Evolutionary conservation across 2,888 invertebrate species (phyloP).

Genomic region (Diabrotica balteata): DNA sequence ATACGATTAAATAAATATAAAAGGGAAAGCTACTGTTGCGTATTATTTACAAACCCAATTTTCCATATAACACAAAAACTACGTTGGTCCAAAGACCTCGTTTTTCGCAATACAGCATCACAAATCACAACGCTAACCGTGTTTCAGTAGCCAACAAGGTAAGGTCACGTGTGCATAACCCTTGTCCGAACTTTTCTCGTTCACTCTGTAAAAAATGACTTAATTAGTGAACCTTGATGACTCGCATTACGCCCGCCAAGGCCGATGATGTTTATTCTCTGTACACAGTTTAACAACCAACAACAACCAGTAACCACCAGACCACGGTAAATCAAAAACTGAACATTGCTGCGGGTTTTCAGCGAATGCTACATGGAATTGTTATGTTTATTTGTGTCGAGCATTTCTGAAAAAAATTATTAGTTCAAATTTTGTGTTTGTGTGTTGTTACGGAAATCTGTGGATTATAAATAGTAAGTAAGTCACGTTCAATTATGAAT

Average conservation of each 20-base stretch:
- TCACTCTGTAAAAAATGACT: conserved; percentile 20
- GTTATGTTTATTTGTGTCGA: too few species aligned
- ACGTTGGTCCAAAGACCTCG: too few species aligned
- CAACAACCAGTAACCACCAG: conserved; percentile 27
- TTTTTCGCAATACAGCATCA: too few species aligned
- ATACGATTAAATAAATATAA: too few species aligned
- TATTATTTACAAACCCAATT: too few species aligned
- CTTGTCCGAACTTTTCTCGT: conserved; percentile 1
- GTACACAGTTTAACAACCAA: conserved; percentile 22
- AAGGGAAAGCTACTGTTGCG: too few species aligned
- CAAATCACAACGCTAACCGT: not conserved
- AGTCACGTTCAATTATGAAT: too few species aligned
- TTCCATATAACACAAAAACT: too few species aligned
- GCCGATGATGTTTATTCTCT: conserved; percentile 30
- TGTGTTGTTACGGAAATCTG: too few species aligned
- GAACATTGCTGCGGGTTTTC: conserved; percentile 15
- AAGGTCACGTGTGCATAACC: conserved; percentile 11
- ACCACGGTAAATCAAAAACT: conserved; percentile 27
- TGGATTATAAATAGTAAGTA: too few species aligned
- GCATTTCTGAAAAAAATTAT: too few species aligned
- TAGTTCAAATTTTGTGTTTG: too few species aligned
- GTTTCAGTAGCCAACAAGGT: not conserved
- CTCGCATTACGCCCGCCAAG: conserved; percentile 32
- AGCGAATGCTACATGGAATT: not conserved
- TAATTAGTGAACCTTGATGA: conserved; percentile 25